phyloP scores from a whole-genome alignment of 2,797 vertebrate genomes.

The Gallinago nigripennis region DNA sequence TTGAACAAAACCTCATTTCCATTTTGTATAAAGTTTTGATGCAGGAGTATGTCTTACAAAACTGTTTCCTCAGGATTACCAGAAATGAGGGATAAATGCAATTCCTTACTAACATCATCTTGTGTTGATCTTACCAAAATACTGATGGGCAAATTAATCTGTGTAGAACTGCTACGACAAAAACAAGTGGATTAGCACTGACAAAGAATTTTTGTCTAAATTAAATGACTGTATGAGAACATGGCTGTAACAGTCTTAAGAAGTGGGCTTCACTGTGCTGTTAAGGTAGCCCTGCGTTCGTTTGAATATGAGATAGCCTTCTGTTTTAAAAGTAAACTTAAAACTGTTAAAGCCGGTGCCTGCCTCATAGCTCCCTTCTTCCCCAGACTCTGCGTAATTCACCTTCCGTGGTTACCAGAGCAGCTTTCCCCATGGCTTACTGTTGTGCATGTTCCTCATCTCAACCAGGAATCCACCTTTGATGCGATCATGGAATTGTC shows the following conservation, averaged over 20 bases:
- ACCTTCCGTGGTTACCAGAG: neutral
- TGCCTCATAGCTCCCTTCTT: neutral
- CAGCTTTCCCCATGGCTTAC: neutral
- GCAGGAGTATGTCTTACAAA: neutral
- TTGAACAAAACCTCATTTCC: conserved; percentile 54
- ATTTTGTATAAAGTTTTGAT: neutral
- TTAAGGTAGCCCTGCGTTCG: neutral
- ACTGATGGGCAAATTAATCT: neutral
- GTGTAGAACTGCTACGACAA: neutral
- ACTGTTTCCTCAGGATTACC: neutral
- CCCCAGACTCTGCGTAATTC: neutral
- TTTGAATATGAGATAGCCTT: fast-evolving
- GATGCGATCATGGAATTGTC: too few species aligned
- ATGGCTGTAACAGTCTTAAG: too few species aligned
- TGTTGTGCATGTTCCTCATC: neutral
- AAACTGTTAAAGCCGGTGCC: fast-evolving
- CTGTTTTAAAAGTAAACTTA: neutral
- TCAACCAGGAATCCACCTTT: neutral
- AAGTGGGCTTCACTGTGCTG: neutral
- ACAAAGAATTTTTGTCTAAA: neutral
- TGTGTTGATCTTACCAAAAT: neutral
- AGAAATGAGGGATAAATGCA: neutral
- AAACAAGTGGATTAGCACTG: neutral
- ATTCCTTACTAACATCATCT: neutral
- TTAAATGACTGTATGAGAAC: neutral